Base-by-base conservation (phyloP, 2,888 invertebrate genomes). In the Calliphora vomitoria region DNA sequence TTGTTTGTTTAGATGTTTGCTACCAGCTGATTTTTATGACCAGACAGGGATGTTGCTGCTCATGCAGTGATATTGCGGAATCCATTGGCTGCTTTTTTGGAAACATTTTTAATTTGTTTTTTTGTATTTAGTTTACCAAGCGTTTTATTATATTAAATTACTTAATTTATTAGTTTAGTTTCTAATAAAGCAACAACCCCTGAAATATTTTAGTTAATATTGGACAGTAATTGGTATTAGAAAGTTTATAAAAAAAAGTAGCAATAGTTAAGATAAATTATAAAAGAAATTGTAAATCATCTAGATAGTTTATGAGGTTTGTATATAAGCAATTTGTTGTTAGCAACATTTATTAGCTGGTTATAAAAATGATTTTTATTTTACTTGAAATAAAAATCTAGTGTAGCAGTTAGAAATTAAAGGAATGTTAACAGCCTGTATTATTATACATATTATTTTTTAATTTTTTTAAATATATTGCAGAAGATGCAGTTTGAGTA, bases 81-180 rank as follows among this genome's bases (percentile, higher is more conserved):
- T 64, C 53, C 41, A 25, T 38, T 50, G 35, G 6, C 2, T 18
- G 60, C 20, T 35, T 69, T 38, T 35, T 60, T 4, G 20, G 11
- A 11, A 41, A 20, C 38, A 41, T 41, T 69, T 25, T 76, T 69
- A 31, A 64, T 64, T 81, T 41, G 13, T 41, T 6, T 41, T 6
- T 68, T 74, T 35, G 18, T 47, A 38, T 62, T 60, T n/a, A 44
- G 8, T 58, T n/a, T 58, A 11, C 41, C 47, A 8, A 62, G 25
- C 10, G 15, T 38, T 83, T 71, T 83, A 44, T 78, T 53, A 62
- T 64, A 78, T 78, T 64, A 78, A 83, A 83, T 78, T 64, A 83
- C 83, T 83, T 76, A 71, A 78, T 83, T 78, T 71, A 62, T 60
- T 44, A 64, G 18, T 47, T 50, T 44, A 31, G 38, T 44, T 50